phyloP scores from a whole-genome alignment of 2,113 vertebrate genomes.

The Rhipidura dahli region DNA sequence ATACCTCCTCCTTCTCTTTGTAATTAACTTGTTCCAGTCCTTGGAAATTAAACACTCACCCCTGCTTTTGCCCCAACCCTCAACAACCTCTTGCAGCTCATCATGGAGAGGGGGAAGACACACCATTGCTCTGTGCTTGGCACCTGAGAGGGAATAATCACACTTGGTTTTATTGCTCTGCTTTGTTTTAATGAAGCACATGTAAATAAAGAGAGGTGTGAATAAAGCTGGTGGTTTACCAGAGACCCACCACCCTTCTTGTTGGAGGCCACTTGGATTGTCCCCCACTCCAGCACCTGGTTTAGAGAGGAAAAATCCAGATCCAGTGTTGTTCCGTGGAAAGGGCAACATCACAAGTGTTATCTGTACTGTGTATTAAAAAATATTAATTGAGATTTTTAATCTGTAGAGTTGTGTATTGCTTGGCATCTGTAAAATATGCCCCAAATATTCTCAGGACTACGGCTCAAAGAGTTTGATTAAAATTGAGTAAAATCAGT shows the following conservation, averaged over 20 bases:
- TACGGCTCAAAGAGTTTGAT: constrained; percentile 38
- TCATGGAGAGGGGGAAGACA: background rate
- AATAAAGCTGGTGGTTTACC: background rate
- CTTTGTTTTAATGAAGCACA: background rate
- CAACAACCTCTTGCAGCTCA: background rate
- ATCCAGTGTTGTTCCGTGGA: background rate
- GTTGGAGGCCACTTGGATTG: background rate
- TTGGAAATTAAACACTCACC: background rate
- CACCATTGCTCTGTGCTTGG: background rate
- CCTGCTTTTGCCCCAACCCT: background rate
- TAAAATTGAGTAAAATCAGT: constrained; percentile 59
- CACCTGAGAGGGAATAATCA: background rate
- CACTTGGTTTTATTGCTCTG: background rate
- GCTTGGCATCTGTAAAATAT: constrained; percentile 12
- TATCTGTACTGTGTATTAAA: background rate
- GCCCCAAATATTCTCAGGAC: constrained; percentile 29
- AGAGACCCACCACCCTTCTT: background rate
- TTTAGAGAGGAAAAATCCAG: background rate
- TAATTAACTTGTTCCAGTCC: background rate
- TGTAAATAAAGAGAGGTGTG: background rate
- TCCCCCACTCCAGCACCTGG: background rate
- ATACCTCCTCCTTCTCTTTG: background rate
- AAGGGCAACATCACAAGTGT: background rate
- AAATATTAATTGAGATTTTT: constrained; percentile 17
- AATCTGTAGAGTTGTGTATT: background rate